phyloP scores from a whole-genome alignment of 2,797 vertebrate species.

The Amniataba percoides region DNA sequence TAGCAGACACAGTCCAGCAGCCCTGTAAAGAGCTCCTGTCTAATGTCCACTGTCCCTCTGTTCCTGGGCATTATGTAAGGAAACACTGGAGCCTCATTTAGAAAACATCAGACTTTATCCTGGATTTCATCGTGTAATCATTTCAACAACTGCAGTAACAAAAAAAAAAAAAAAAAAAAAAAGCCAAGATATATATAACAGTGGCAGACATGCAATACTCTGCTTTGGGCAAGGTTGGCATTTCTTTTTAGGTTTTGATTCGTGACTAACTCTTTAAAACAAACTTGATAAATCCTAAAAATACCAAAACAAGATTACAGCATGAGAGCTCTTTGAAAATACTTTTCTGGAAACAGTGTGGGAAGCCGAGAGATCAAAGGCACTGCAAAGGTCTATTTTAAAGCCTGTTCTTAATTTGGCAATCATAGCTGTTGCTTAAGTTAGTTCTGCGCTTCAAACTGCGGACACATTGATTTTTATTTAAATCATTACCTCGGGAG shows the following conservation, averaged over 20 bases:
- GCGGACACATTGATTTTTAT: conserved; percentile 8
- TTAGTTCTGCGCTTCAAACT: background rate
- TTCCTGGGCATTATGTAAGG: conserved; percentile 68
- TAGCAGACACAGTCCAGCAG: conserved; percentile 65
- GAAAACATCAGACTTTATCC: conserved; percentile 46
- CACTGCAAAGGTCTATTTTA: conserved; percentile 16
- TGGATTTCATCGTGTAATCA: conserved; percentile 34
- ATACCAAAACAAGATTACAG: conserved; percentile 13
- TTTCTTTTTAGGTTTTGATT: conserved; percentile 34
- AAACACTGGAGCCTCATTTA: conserved; percentile 52
- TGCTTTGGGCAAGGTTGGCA: background rate
- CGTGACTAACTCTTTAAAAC: conserved; percentile 20
- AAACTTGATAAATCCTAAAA: conserved; percentile 8
- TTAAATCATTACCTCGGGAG: conserved; percentile 7
- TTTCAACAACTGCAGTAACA: conserved; percentile 33
- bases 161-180: background rate
- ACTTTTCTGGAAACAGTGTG: background rate
- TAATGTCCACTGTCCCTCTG: conserved; percentile 63
- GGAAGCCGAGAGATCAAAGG: conserved; percentile 35
- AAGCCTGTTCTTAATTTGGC: conserved; percentile 24
- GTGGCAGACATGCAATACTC: background rate
- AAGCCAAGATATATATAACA: background rate
- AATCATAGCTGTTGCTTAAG: conserved; percentile 25
- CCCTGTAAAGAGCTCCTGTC: conserved; percentile 61
- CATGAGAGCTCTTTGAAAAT: conserved; percentile 23